Conservation (phyloP, 2,888 invertebrate genomes). For the Thecocarcelia acutangulata region DNA sequence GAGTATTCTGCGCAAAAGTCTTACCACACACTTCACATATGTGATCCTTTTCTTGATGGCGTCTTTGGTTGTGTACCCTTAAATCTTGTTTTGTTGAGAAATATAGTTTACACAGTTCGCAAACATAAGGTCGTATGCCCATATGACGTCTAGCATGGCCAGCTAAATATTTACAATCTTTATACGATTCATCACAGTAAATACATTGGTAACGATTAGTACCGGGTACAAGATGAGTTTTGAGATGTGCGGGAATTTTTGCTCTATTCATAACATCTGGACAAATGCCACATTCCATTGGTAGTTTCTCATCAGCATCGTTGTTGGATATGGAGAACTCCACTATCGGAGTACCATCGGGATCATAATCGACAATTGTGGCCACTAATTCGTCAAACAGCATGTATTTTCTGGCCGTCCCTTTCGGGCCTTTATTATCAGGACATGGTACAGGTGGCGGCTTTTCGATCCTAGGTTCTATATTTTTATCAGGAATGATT, state of each 20-base stretch:
- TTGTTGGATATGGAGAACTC: slow-evolving; percentile 75
- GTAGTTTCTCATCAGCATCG: slow-evolving; percentile 74
- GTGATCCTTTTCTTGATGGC: slow-evolving; percentile 77
- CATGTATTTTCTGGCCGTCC: slow-evolving; percentile 70
- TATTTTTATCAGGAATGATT: neutral
- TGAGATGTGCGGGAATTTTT: slow-evolving; percentile 74
- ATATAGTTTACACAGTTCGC: slow-evolving; percentile 76
- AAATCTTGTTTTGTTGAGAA: slow-evolving; percentile 78
- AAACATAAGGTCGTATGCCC: slow-evolving; percentile 78
- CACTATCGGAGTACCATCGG: slow-evolving; percentile 75
- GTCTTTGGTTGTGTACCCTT: slow-evolving; percentile 77
- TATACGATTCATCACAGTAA: slow-evolving; percentile 76
- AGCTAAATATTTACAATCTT: slow-evolving; percentile 77
- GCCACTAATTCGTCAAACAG: slow-evolving; percentile 77
- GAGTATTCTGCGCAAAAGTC: slow-evolving; percentile 77
- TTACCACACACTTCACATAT: slow-evolving; percentile 78
- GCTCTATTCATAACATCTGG: slow-evolving; percentile 76
- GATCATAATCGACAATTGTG: slow-evolving; percentile 77
- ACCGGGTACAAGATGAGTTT: slow-evolving; percentile 75
- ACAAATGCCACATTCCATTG: slow-evolving; percentile 78
- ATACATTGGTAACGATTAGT: slow-evolving; percentile 76
- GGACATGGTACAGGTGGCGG: slow-evolving; percentile 20
- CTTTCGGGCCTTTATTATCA: slow-evolving; percentile 43
- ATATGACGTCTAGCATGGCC: slow-evolving; percentile 78
- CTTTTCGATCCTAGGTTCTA: slow-evolving; percentile 28